Base-by-base conservation (phyloP, 2,888 invertebrate genomes). In the Molorchus minor region DNA sequence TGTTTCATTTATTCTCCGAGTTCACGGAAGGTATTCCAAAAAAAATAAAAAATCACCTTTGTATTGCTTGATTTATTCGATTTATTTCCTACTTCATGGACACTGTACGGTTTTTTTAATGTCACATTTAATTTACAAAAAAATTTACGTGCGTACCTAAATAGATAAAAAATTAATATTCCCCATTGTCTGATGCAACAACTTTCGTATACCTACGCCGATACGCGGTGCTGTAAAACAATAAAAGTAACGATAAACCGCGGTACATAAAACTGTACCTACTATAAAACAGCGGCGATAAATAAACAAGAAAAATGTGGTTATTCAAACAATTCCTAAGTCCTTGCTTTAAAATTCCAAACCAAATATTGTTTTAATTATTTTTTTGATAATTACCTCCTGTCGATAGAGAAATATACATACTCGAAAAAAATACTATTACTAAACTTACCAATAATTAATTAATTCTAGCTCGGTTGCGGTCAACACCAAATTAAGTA, bases 251-350 rank as follows among this genome's bases (percentile, higher is more conserved):
- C 15, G 49, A 49, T 49, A 38, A 38, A 25, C 25, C 15, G 38
- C 49, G 38, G 47, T 38, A 4, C 49, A 33, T 49, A 49, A 49
- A 49, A 20, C 5, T 19, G n/a, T 10, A 47, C 13, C 3, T 33
- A 15, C 21, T 38, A 49, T 36, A 47, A 21, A 13, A 29, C 46
- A 10, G 15, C 38, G 25, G n/a, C 38, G 38, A 36, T 35, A 43
- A 35, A 21, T 38, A 49, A 49, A 49, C 38, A 38, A 38, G 35
- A 25, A 44, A 46, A 38, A 25, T 43, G 21, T 38, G 38, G 36
- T 40, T 49, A 19, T 21, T 25, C 49, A 49, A 49, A 49, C 49
- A 49, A 16, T 15, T n/a, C 13, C 38, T 12, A 5, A 20, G 20
- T 43, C 43, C 21, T 43, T 25, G 25, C 40, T n/a, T 40, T 40